Conservation (phyloP, 1,140 invertebrate species). For the Bombus superbus region DNA sequence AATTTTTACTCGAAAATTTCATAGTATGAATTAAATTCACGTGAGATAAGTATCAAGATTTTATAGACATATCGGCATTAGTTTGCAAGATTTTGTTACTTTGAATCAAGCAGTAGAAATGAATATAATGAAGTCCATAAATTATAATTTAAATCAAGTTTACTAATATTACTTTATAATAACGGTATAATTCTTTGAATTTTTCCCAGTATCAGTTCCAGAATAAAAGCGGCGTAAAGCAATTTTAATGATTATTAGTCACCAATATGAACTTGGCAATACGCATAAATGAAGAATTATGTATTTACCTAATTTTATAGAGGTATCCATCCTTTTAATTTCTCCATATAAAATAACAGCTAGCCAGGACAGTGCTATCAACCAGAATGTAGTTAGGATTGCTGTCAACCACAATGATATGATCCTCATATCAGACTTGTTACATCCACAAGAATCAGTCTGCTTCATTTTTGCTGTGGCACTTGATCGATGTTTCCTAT, state of each 20-base stretch:
- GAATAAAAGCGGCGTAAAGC: constrained; percentile 36
- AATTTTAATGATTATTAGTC: neutral
- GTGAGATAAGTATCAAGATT: neutral
- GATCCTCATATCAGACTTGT: constrained; percentile 70
- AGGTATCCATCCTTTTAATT: constrained; percentile 79
- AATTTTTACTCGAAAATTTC: neutral
- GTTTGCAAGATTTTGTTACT: neutral
- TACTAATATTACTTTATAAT: neutral
- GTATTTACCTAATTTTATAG: constrained; percentile 81
- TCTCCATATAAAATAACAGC: constrained; percentile 82
- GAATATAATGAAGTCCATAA: neutral
- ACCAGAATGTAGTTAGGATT: constrained; percentile 79
- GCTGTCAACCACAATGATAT: constrained; percentile 77
- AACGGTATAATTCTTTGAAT: neutral
- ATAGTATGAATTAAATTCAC: neutral
- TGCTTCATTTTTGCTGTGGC: constrained; percentile 63
- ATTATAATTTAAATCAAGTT: neutral
- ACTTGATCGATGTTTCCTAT: constrained; percentile 70
- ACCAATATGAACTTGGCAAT: too few species aligned
- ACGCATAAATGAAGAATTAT: neutral
- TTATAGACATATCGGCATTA: neutral
- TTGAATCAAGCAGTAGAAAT: neutral
- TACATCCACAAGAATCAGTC: constrained; percentile 70
- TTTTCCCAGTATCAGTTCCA: constrained; percentile 29
- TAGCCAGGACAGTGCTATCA: constrained; percentile 80